Evolutionary conservation across 2,888 invertebrate species (phyloP), one percentile per base, ranked within the genome.

Genomic region (Cosmorhoe ocellata): DNA sequence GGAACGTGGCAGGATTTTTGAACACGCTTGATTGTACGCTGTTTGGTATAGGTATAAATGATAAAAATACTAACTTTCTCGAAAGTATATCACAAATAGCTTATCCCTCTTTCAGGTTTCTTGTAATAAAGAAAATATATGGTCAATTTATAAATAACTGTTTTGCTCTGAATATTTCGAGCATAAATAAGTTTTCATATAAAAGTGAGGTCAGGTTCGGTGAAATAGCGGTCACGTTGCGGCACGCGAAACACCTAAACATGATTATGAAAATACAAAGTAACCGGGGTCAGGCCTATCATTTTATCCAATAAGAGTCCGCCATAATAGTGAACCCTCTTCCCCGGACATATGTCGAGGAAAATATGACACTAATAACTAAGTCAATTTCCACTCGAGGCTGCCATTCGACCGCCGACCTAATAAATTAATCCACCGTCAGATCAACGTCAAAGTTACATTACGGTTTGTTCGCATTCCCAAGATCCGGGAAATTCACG

Each of bases 361-460:
- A 75, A 79, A 80, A 78, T 79, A 78, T 79, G 77, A 79, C 76
- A 74, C 73, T 78, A 78, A 79, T 78, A 79, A 74, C 78, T 74
- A 75, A 77, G 75, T 78, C 72, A 80, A 77, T 78, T 75, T 79
- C 72, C 61, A 76, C 69, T 71, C 60, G 65, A 73, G 70, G 60
- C 67, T 71, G 64, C 63, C 65, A 66, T 66, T 61, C 56, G 62
- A 59, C 57, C 59, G 60, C 57, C 58, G 59, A 67, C 68, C 79
- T 79, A 82, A 79, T 83, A 83, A 83, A 84, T 84, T 85, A 84
- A 85, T 85, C 80, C 74, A 70, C 71, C 73, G 79, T 81, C 79
- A 71, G 82, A 84, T 84, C 75, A 78, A 71, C 79, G 82, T 83
- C 84, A 79, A 66, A 76, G 77, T 62, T 67, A 71, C 74, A 74